Evolutionary conservation across 2,797 vertebrate genomes (phyloP), one percentile per base, ranked within the genome.

Genomic region (Gymnopithys bicolor): DNA sequence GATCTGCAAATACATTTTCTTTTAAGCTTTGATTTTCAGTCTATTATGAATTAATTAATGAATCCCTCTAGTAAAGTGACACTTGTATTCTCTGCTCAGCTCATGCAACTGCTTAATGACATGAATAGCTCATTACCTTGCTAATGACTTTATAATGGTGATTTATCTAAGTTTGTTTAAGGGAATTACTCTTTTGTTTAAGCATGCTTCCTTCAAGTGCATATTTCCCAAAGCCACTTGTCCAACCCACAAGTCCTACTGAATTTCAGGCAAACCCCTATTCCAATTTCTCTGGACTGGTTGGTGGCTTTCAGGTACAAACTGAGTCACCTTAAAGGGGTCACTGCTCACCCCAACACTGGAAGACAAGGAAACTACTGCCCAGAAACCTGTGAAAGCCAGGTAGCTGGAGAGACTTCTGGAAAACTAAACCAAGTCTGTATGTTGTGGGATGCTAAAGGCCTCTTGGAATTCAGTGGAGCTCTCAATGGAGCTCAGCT

Each of bases 81-180:
- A 60, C 15, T 76, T 33, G 32, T 10, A 32, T 59, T 87, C 84
- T 85, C 73, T 79, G 45, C 84, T 87, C 21, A 45, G 84, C 78
- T 79, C 37, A 62, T 81, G 74, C 85, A 80, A 79, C 73, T 77
- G 92, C 79, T 86, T 94, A 95, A 95, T 86, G 84, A 79, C 64
- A 89, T 30, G 77, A 87, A 83, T 75, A 97, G 49, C 80, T 96
- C 89, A 90, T 95, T 95, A 94, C 59, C 62, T 91, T 89, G 70
- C 27, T 95, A 94, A 96, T 60, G 91, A 95, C 74, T 92, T 89
- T 84, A 75, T 91, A 95, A 96, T 73, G 76, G 84, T 84, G 87
- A 94, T 88, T 80, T 94, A 92, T 94, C 69, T 84, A 52, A 52
- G 64, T 90, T 89, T 87, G 69, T 95, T 95, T 86, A 94, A 87